A percentile compares a stretch with the other conserved stretches of the same genome.
These are phyloP conservation scores for Ennomos quercinarius DNA, from an alignment of 2,888 invertebrate species.

Conservation along the genomic window DNA sequence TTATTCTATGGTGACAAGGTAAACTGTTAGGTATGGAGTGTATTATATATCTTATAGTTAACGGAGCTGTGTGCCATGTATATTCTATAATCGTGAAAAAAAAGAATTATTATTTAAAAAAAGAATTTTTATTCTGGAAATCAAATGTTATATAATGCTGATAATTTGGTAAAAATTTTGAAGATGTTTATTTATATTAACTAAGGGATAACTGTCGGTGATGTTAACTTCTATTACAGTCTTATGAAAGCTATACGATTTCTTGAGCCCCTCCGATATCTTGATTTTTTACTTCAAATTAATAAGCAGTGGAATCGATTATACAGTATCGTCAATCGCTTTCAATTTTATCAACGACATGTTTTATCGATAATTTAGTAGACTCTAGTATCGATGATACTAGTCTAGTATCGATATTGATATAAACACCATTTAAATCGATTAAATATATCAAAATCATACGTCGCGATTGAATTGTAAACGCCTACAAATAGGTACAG, in stretches of 20 bases:
- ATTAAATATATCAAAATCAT: too few species aligned
- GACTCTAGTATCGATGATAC: too few species aligned
- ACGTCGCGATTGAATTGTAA: not conserved
- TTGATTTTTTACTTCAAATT: not conserved
- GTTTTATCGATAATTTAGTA: not conserved
- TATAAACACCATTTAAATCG: too few species aligned
- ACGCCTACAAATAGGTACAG: conserved; percentile 2
- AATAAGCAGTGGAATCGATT: not conserved
- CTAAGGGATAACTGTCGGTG: conserved; percentile 72
- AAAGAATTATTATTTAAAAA: conserved; percentile 77
- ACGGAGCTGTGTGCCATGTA: conserved; percentile 83
- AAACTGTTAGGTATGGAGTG: conserved; percentile 77
- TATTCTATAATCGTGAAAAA: conserved; percentile 76
- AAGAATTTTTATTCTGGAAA: conserved; percentile 76
- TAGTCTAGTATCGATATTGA: too few species aligned
- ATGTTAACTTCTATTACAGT: conserved; percentile 55
- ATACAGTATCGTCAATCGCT: conserved; percentile 3
- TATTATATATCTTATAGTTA: conserved; percentile 70
- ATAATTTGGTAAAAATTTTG: conserved; percentile 83
- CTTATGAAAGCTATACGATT: conserved; percentile 67
- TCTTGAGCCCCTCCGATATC: conserved; percentile 37
- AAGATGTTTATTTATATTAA: conserved; percentile 82
- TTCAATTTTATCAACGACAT: not conserved
- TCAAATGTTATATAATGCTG: conserved; percentile 77
- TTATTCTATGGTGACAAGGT: conserved; percentile 85